A percentile compares a stretch with the other conserved stretches of the same genome.
Evolutionary conservation across 2,888 invertebrate genomes (phyloP).

Genomic region (Torymus texanus): DNA sequence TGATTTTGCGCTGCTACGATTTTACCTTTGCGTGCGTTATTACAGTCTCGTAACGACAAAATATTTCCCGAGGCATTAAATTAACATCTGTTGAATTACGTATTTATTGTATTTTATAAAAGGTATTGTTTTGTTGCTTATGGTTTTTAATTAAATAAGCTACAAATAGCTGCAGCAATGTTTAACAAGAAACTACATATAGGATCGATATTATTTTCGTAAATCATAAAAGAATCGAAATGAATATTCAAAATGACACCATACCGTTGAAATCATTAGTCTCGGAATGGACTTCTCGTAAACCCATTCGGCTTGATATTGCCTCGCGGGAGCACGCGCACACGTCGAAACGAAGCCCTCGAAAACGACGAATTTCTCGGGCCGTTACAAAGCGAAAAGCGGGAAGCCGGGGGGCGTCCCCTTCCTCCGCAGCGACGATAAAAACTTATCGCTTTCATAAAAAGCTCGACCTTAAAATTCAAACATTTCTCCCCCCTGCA

Average conservation of each 20-base stretch:
- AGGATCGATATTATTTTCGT: too few species aligned
- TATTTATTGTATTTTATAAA: too few species aligned
- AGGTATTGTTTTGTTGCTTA: too few species aligned
- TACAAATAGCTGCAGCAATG: too few species aligned
- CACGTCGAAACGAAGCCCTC: constrained; percentile 5
- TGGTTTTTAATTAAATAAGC: too few species aligned
- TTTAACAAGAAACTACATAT: too few species aligned
- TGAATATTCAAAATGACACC: background rate
- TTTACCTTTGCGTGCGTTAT: too few species aligned
- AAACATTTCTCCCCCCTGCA: constrained; percentile 11
- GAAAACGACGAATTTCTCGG: constrained; percentile 32
- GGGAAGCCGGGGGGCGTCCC: background rate
- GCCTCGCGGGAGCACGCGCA: background rate
- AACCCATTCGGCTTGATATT: constrained; percentile 10
- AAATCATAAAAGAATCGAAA: too few species aligned
- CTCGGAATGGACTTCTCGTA: background rate
- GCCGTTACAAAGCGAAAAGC: constrained; percentile 19
- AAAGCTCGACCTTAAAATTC: constrained; percentile 43
- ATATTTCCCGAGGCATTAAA: too few species aligned
- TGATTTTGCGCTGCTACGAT: too few species aligned
- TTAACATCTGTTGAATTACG: too few species aligned
- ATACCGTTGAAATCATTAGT: background rate
- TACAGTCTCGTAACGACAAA: too few species aligned
- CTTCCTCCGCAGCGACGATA: constrained; percentile 29
- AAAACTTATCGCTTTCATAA: constrained; percentile 53